Percentiles rank a stretch among this genome's conserved stretches.
These are phyloP conservation scores for Ligdia adustata DNA, from an alignment of 2,888 invertebrate genomes.

Conservation along the genomic window DNA sequence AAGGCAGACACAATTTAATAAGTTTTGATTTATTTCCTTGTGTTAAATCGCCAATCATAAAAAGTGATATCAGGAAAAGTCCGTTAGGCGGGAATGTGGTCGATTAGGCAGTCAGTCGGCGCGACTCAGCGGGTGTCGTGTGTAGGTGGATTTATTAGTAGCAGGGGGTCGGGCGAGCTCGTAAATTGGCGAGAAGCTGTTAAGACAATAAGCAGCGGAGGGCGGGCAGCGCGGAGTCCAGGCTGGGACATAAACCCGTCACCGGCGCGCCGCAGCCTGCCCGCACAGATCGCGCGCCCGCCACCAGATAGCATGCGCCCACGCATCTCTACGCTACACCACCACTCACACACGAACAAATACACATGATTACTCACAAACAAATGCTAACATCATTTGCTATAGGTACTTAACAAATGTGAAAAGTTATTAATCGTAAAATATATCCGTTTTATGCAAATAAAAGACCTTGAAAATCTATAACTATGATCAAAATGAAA, in stretches of 20 bases:
- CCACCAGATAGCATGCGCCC: slow-evolving; percentile 65
- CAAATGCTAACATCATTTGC: slow-evolving; percentile 8
- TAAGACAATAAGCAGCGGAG: slow-evolving; percentile 76
- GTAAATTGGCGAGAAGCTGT: slow-evolving; percentile 70
- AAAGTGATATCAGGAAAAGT: slow-evolving; percentile 18
- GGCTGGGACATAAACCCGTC: slow-evolving; percentile 74
- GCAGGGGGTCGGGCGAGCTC: slow-evolving; percentile 58
- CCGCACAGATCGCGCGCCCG: slow-evolving; percentile 66
- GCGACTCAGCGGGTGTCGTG: slow-evolving; percentile 28
- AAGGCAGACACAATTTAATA: slow-evolving; percentile 5
- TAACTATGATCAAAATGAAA: slow-evolving; percentile 18
- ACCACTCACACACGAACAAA: slow-evolving; percentile 30
- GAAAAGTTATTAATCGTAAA: background rate
- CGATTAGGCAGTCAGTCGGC: slow-evolving; percentile 25
- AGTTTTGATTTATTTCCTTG: slow-evolving; percentile 12
- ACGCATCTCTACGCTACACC: slow-evolving; percentile 44
- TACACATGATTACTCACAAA: slow-evolving; percentile 30
- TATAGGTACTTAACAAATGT: background rate
- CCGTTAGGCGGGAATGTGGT: slow-evolving; percentile 1
- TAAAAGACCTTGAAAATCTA: background rate
- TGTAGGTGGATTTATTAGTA: slow-evolving; percentile 54
- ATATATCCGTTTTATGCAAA: background rate
- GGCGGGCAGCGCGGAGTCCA: slow-evolving; percentile 63
- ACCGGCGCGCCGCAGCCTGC: slow-evolving; percentile 42
- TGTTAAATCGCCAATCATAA: slow-evolving; percentile 9